These are phyloP conservation scores for Sminthurinus signatus DNA, from an alignment of 1,140 invertebrate species.

Conservation along the genomic window DNA sequence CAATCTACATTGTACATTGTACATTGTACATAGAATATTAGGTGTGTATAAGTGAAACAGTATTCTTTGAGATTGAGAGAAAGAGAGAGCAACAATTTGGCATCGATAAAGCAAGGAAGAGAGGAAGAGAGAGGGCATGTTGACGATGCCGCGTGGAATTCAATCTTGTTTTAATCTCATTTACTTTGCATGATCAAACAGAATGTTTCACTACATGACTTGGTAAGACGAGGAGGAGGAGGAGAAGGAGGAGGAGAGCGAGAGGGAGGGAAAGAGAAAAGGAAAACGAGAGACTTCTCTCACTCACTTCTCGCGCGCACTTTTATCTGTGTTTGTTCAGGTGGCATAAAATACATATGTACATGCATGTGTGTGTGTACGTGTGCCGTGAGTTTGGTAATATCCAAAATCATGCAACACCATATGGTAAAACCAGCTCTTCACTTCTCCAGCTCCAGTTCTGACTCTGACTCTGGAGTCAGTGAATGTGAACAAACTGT, in stretches of 20 bases:
- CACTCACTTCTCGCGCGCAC: background rate
- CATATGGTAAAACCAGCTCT: background rate
- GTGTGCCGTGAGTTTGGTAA: background rate
- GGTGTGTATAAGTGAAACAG: too few species aligned
- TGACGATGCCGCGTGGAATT: slow-evolving; percentile 15
- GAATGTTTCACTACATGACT: slow-evolving; percentile 8
- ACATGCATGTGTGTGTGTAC: background rate
- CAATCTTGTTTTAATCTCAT: slow-evolving; percentile 38
- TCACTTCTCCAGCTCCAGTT: too few species aligned
- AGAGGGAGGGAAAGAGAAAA: background rate
- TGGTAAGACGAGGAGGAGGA: background rate
- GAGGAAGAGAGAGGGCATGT: background rate
- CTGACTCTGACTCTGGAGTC: too few species aligned
- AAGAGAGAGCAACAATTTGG: too few species aligned
- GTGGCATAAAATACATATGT: slow-evolving; percentile 24
- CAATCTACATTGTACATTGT: too few species aligned
- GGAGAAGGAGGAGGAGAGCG: background rate
- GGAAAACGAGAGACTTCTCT: background rate
- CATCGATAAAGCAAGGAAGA: too few species aligned
- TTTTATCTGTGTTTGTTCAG: slow-evolving; percentile 41
- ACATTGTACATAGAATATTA: too few species aligned
- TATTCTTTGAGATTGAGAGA: too few species aligned
- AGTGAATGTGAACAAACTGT: too few species aligned
- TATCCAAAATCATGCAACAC: background rate
- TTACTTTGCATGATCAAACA: slow-evolving; percentile 42